Evolutionary conservation across 2,797 vertebrate genomes (phyloP).

Genomic region (Sitta carolinensis): DNA sequence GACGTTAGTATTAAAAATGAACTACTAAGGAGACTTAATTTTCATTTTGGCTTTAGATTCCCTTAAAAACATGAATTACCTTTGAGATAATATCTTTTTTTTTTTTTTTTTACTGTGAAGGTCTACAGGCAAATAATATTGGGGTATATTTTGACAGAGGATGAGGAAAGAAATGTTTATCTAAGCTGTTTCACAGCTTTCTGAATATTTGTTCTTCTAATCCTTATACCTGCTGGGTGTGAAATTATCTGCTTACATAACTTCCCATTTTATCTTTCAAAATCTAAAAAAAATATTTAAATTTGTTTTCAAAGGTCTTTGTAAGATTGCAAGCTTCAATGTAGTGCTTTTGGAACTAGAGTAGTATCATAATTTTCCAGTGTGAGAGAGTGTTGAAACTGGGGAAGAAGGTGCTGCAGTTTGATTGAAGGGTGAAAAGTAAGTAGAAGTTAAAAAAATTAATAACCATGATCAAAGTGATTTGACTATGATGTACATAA

Average conservation of each 20-base stretch:
- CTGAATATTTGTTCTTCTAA: not conserved
- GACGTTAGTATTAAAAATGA: not conserved
- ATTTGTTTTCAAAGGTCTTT: not conserved
- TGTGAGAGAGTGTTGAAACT: not conserved
- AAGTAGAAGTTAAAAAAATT: not conserved
- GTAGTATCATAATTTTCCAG: not conserved
- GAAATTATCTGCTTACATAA: not conserved
- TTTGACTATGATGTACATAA: not conserved
- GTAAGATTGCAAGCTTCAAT: not conserved
- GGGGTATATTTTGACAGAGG: not conserved
- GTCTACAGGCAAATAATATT: not conserved
- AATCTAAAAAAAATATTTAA: not conserved
- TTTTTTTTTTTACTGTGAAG: not conserved
- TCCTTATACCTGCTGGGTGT: not conserved
- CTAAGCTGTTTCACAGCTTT: not conserved
- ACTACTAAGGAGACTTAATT: not conserved
- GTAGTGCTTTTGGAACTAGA: not conserved
- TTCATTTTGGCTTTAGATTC: not conserved
- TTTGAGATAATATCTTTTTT: not conserved
- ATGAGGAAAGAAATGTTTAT: not conserved
- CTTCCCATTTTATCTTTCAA: not conserved
- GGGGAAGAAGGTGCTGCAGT: not conserved
- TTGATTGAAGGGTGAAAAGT: not conserved
- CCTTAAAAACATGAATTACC: not conserved
- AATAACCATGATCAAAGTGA: not conserved